A percentile compares a stretch with the other conserved stretches of the same genome.
Evolutionary conservation across 2,888 invertebrate genomes (phyloP).

Genomic region (Zygothrica quintamaculata): DNA sequence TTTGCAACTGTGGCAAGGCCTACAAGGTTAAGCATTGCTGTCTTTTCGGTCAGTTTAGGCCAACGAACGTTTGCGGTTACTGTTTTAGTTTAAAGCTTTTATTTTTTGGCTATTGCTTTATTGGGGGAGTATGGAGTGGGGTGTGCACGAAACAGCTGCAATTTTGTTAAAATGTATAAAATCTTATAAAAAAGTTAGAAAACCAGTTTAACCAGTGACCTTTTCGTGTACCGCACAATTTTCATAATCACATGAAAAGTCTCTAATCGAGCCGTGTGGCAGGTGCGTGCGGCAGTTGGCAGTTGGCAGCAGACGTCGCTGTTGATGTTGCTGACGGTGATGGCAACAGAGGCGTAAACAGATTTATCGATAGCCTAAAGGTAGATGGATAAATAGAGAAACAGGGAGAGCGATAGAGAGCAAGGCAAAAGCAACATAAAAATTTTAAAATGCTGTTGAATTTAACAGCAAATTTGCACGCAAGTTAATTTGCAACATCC

Average conservation of each 20-base stretch:
- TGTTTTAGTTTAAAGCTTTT: slow-evolving; percentile 45
- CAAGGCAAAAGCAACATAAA: slow-evolving; percentile 3
- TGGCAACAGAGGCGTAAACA: slow-evolving; percentile 26
- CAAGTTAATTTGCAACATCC: slow-evolving; percentile 43
- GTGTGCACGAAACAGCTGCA: slow-evolving; percentile 18
- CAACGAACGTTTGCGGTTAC: slow-evolving; percentile 46
- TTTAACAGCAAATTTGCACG: slow-evolving; percentile 45
- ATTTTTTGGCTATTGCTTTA: slow-evolving; percentile 9
- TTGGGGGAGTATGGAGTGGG: background rate
- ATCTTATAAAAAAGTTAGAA: slow-evolving; percentile 43
- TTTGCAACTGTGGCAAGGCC: slow-evolving; percentile 80
- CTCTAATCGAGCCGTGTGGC: slow-evolving; percentile 57
- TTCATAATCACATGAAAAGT: slow-evolving; percentile 56
- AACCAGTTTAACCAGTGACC: slow-evolving; percentile 74
- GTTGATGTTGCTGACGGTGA: slow-evolving; percentile 5
- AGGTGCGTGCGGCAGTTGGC: slow-evolving; percentile 68
- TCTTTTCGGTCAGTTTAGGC: slow-evolving; percentile 34
- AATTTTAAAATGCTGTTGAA: slow-evolving; percentile 42
- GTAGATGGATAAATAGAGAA: slow-evolving; percentile 8
- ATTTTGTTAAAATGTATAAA: slow-evolving; percentile 35
- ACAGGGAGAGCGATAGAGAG: too few relatives aligned
- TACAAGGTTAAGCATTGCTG: slow-evolving; percentile 69
- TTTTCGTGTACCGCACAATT: slow-evolving; percentile 62
- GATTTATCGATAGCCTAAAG: slow-evolving; percentile 36
- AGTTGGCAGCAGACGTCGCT: too few relatives aligned